Evolutionary conservation across 2,113 vertebrate species (phyloP).

Genomic region (Daphoenositta chrysoptera): DNA sequence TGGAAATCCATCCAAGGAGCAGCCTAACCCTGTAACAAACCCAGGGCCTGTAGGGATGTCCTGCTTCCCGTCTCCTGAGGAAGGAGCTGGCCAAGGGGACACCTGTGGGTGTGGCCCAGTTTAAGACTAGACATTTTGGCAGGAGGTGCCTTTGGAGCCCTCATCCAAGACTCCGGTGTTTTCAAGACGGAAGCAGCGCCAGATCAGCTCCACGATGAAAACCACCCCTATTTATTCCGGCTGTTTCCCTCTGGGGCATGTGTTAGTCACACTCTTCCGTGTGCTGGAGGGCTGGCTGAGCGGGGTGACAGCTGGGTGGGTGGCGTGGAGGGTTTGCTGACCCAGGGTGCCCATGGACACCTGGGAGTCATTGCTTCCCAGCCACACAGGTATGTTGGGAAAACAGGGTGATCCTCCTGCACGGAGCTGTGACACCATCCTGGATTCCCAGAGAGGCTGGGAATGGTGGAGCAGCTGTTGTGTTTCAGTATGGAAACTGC

Average conservation of each 20-base stretch:
- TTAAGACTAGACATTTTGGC: neutral
- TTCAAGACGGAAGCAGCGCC: neutral
- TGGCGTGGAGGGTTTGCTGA: too few relatives aligned
- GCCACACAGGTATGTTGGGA: neutral
- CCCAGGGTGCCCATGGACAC: rapidly evolving
- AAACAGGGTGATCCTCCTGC: neutral
- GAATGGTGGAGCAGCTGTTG: neutral
- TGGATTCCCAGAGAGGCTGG: neutral
- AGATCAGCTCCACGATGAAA: rapidly evolving
- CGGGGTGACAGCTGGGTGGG: rapidly evolving
- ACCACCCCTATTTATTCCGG: rapidly evolving
- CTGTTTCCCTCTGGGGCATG: neutral
- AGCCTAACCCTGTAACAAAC: too few relatives aligned
- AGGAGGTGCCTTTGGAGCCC: neutral
- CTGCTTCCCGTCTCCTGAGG: too few relatives aligned
- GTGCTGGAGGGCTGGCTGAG: neutral
- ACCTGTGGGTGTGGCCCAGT: too few relatives aligned
- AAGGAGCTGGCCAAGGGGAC: too few relatives aligned
- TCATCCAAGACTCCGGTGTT: neutral
- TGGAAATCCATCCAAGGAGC: too few relatives aligned
- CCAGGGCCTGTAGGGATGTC: too few relatives aligned
- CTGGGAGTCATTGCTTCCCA: neutral
- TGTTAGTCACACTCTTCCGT: too few relatives aligned
- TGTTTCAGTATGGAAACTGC: neutral
- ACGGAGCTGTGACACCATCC: rapidly evolving